phyloP scores from a whole-genome alignment of 2,797 vertebrate species.

The Chelon auratus region DNA sequence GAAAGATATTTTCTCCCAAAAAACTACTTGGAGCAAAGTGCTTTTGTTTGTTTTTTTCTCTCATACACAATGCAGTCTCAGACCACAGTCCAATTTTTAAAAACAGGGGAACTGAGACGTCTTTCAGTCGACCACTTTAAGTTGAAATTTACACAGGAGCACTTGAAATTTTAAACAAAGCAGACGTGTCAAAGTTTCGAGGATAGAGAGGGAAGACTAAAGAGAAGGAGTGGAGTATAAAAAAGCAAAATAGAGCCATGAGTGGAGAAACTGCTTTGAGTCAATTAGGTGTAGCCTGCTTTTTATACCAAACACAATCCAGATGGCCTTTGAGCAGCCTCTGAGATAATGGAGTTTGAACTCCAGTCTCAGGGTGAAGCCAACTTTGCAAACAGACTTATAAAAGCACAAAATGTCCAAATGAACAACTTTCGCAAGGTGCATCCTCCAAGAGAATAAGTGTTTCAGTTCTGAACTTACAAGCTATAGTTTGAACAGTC shows the following conservation, averaged over 20 bases:
- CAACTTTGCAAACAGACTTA: conserved; percentile 38
- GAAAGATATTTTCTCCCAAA: background rate
- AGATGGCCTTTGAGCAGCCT: conserved; percentile 44
- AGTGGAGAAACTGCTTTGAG: conserved; percentile 45
- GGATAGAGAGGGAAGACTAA: conserved; percentile 11
- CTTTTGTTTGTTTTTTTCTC: conserved; percentile 21
- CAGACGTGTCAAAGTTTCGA: conserved; percentile 24
- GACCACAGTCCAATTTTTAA: conserved; percentile 22
- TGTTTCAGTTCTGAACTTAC: conserved; percentile 20
- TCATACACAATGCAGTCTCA: conserved; percentile 22
- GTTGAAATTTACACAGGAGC: conserved; percentile 24
- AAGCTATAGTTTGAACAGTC: conserved; percentile 13
- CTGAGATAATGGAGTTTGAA: conserved; percentile 57
- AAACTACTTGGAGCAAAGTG: background rate
- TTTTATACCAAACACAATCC: conserved; percentile 53
- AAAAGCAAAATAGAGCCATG: background rate
- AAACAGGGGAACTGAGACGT: background rate
- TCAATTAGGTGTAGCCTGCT: conserved; percentile 46
- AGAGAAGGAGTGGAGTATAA: conserved; percentile 25
- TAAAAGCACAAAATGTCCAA: conserved; percentile 17
- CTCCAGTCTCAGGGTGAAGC: conserved; percentile 32
- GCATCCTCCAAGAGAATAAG: conserved; percentile 7
- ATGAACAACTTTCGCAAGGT: conserved; percentile 16
- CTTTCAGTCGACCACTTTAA: conserved; percentile 8
- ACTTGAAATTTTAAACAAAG: conserved; percentile 40